A percentile compares a stretch with the other conserved stretches of the same genome.
phyloP scores from a whole-genome alignment of 2,797 vertebrate species.

The Diplodus puntazzo region DNA sequence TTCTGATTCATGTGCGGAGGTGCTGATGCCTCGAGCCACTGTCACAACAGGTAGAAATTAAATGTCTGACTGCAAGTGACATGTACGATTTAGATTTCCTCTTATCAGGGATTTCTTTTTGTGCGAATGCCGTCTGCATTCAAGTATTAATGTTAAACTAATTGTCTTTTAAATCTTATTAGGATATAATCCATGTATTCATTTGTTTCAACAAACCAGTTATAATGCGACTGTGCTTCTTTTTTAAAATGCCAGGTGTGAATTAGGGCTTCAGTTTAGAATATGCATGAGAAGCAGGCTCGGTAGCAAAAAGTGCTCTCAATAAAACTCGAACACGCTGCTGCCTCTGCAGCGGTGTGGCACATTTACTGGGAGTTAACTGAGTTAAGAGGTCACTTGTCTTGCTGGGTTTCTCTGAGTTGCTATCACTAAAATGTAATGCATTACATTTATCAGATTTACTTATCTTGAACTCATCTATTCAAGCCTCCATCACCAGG shows the following conservation, averaged over 20 bases:
- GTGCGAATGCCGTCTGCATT: slow-evolving; percentile 18
- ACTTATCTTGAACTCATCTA: no score
- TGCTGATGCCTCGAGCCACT: slow-evolving; percentile 33
- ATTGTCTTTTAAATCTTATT: slow-evolving; percentile 3
- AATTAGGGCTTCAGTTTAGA: neutral
- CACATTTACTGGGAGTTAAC: slow-evolving; percentile 1
- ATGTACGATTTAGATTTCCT: neutral
- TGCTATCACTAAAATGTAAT: neutral
- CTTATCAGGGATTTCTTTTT: slow-evolving; percentile 20
- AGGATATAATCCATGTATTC: slow-evolving; percentile 7
- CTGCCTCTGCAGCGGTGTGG: neutral
- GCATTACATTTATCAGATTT: no score
- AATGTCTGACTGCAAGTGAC: slow-evolving; percentile 32
- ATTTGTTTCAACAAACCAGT: slow-evolving; percentile 9
- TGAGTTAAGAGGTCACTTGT: neutral
- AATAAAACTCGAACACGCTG: slow-evolving; percentile 3
- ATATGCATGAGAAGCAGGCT: slow-evolving; percentile 26
- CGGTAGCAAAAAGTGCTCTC: neutral
- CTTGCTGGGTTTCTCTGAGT: neutral
- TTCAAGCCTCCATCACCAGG: no score
- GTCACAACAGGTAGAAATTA: slow-evolving; percentile 56
- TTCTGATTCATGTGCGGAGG: slow-evolving; percentile 47
- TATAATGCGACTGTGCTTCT: neutral
- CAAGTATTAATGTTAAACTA: slow-evolving; percentile 9
- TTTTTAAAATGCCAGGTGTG: neutral